Evolutionary conservation across 2,888 invertebrate species (phyloP), one percentile per base, ranked within the genome.

Genomic region (Mythimna pallens): DNA sequence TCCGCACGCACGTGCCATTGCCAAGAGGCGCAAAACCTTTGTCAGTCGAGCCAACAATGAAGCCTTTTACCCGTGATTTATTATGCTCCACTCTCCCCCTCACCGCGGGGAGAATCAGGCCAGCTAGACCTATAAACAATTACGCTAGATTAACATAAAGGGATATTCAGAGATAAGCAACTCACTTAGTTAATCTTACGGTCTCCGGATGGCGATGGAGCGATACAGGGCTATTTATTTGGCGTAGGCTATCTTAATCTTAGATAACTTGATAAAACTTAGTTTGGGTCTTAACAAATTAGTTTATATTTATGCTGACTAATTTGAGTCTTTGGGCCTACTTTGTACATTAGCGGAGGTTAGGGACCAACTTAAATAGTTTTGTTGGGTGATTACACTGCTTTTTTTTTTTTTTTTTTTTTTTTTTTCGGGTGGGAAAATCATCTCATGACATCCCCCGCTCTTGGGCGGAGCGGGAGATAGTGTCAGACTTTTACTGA

Each of bases 51-150:
- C 79, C 89, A 89, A 93, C 92, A 93, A 93, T 92, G 89, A 91
- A 88, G 89, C 87, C 90, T 90, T 91, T 90, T 91, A 90, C 87
- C 87, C 65, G 89, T 92, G 92, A 94, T 93, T 93, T 93, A 94
- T 93, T 86, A 86, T 85, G 85, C 84, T 84, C 83, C 81, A 78
- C 82, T 80, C 75, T 63, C 50, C 74, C 73, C 73, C 73, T 54
- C 61, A 63, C 64, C n/a, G 70, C 54, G 65, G 59, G 55, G 67
- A 75, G 59, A 75, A 73, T 73, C 43, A 77, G 70, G 55, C 63
- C 72, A 82, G 85, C 75, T 78, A 86, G 83, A 80, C 83, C 84
- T 79, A 86, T 87, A 88, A 89, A 90, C 89, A 89, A 90, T 92
- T 90, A 89, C 80, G 78, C 82, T 82, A 87, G 86, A 90, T 91